phyloP scores from a whole-genome alignment of 2,888 invertebrate species.

The Calameuta filiformis region DNA sequence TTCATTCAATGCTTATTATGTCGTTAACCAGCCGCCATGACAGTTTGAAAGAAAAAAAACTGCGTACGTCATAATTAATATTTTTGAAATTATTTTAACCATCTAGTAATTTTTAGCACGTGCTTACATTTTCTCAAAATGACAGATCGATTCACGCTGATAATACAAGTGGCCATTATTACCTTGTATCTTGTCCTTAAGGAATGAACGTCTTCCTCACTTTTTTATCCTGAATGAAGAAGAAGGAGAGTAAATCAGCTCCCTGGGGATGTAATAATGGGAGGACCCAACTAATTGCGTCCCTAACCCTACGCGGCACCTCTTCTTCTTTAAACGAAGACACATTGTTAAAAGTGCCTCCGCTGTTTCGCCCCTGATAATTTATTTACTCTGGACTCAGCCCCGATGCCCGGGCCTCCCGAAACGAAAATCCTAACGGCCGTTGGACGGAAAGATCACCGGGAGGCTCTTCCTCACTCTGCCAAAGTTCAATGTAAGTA shows the following conservation, averaged over 20 bases:
- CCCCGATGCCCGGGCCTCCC: background rate
- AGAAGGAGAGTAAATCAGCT: background rate
- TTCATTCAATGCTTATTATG: background rate
- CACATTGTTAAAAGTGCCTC: conserved; percentile 5
- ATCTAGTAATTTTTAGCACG: background rate
- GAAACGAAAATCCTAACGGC: background rate
- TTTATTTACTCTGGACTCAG: background rate
- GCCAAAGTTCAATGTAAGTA: background rate
- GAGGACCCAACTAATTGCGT: background rate
- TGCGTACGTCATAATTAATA: background rate
- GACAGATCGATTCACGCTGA: too few relatives aligned
- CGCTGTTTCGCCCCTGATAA: background rate
- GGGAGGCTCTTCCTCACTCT: background rate
- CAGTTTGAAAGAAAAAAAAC: background rate
- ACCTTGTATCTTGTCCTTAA: background rate
- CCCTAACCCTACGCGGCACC: background rate
- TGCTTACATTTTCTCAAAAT: background rate
- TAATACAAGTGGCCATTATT: background rate
- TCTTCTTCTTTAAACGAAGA: background rate
- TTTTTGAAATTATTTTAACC: background rate
- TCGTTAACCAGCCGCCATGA: background rate
- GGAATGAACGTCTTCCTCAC: background rate
- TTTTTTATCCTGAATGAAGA: background rate
- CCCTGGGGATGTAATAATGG: background rate
- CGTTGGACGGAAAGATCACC: background rate